Conservation (phyloP, 1,140 invertebrate genomes). For the Eciton burchellii region DNA sequence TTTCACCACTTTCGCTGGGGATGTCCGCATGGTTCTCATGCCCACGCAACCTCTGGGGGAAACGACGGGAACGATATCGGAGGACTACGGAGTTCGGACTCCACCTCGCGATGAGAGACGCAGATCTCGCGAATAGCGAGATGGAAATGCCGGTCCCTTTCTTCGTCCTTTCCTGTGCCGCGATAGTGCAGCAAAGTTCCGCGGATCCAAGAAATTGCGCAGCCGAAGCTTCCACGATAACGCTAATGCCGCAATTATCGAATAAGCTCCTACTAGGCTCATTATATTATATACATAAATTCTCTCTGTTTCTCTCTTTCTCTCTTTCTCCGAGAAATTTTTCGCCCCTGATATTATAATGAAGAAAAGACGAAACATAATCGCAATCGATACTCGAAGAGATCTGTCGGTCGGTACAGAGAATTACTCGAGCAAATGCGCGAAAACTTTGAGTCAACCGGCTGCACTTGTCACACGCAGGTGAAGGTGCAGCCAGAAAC, state of each 20-base stretch:
- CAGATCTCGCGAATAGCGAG: conserved; percentile 2
- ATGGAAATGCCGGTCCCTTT: conserved; percentile 6
- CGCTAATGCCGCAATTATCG: neutral
- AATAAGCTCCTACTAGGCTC: neutral
- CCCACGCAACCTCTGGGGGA: neutral
- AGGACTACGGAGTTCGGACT: conserved; percentile 15
- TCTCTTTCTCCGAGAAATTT: neutral
- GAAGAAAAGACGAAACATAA: neutral
- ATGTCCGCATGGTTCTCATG: conserved; percentile 13
- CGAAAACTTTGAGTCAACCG: conserved; percentile 24
- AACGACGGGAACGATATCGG: conserved; percentile 28
- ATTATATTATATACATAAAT: neutral
- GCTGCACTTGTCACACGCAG: conserved; percentile 54
- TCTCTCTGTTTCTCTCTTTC: too few species aligned
- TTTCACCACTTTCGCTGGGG: neutral
- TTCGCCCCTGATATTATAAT: neutral
- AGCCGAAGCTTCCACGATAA: neutral
- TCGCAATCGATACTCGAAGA: neutral
- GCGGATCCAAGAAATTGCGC: neutral
- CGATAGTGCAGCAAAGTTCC: conserved; percentile 19
- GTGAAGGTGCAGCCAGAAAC: conserved; percentile 13
- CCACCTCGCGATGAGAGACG: neutral
- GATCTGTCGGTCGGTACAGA: neutral
- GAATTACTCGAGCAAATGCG: neutral
- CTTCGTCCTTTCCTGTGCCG: neutral